These are phyloP conservation scores for Neolamprologus caudopunctatus DNA, from an alignment of 2,113 vertebrate species.

Conservation along the genomic window DNA sequence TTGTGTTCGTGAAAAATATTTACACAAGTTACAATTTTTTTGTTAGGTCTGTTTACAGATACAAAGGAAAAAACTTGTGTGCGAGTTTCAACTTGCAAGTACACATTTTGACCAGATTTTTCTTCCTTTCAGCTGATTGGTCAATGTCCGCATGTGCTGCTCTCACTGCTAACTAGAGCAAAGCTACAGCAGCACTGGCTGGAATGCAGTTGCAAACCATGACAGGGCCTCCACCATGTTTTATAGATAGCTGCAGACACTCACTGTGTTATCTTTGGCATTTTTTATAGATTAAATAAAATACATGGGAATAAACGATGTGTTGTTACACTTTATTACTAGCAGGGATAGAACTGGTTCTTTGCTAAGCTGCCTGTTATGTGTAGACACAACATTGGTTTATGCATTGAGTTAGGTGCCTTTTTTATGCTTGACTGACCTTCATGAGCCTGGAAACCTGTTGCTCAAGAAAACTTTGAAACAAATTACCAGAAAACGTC, in stretches of 20 bases:
- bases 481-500: neutral
- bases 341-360: neutral
- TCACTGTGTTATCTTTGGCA: neutral
- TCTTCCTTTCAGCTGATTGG: neutral
- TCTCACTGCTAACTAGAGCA: neutral
- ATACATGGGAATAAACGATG: neutral
- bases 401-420: neutral
- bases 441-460: neutral
- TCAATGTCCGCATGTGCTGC: neutral
- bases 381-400: neutral
- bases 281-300: neutral
- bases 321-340: neutral
- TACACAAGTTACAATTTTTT: neutral
- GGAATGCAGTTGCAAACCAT: neutral
- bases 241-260: neutral
- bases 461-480: neutral
- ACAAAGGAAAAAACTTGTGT: neutral
- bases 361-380: neutral
- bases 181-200: neutral
- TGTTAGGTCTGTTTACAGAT: neutral
- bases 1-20: neutral
- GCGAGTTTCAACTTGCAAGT: neutral
- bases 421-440: neutral
- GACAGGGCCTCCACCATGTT: neutral
- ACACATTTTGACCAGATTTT: neutral